Percentiles rank a stretch among this genome's conserved stretches.
Conservation (phyloP, 2,797 vertebrate genomes). For the Pachyuromys duprasi region DNA sequence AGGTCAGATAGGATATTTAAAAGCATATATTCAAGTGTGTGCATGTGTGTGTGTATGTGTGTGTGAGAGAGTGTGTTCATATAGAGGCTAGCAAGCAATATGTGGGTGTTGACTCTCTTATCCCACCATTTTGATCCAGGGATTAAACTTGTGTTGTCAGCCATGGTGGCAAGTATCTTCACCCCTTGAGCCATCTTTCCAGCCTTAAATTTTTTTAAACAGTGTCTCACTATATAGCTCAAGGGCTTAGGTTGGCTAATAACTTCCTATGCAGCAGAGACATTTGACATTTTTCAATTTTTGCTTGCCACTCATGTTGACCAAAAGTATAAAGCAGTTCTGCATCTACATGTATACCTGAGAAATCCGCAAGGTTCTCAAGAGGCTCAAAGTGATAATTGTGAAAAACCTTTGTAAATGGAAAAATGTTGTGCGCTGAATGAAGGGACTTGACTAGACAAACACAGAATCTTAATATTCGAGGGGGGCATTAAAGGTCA, state of each 20-base stretch:
- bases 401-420: conserved; percentile 47
- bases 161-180: background rate
- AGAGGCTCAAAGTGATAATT: conserved; percentile 30
- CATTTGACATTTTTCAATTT: conserved; percentile 5
- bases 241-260: background rate
- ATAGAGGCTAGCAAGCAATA: background rate
- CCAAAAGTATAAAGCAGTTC: conserved; percentile 3
- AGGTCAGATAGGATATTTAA: background rate
- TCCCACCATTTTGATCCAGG: background rate
- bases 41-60: background rate
- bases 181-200: background rate
- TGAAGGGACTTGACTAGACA: conserved; percentile 34
- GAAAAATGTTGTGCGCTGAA: conserved; percentile 9
- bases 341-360: conserved; percentile 46
- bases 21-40: background rate
- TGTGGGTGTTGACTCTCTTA: background rate
- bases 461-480: conserved; percentile 49
- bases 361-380: background rate
- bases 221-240: background rate
- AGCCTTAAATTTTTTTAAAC: background rate
- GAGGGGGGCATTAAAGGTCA: background rate
- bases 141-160: background rate
- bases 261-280: background rate
- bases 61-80: background rate
- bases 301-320: background rate